phyloP scores from a whole-genome alignment of 2,888 invertebrate genomes.

The Acleris sparsana region DNA sequence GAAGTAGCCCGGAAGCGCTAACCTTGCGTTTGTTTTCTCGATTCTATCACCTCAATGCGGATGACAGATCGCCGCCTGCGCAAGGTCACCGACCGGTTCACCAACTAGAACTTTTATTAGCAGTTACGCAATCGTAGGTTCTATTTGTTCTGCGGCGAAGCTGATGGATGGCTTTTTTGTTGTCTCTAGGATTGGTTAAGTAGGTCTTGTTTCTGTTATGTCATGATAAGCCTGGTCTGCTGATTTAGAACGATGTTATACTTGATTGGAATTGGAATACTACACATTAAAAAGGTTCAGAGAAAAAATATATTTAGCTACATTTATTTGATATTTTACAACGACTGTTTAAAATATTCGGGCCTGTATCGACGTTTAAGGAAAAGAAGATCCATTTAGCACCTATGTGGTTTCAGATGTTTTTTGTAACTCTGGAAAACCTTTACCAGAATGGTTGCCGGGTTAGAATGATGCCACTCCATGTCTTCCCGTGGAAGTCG shows the following conservation, averaged over 20 bases:
- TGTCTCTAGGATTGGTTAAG: constrained; percentile 19
- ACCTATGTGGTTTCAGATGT: no score
- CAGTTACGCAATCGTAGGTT: constrained; percentile 25
- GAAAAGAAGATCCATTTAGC: no score
- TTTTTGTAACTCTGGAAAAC: no score
- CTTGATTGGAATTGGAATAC: no score
- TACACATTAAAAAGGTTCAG: no score
- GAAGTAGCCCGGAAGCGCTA: constrained; percentile 28
- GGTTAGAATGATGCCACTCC: no score
- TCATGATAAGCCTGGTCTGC: constrained; percentile 20
- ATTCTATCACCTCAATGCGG: constrained; percentile 50
- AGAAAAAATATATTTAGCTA: no score
- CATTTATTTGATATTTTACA: no score
- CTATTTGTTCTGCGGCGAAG: constrained; percentile 27
- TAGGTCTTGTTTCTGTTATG: constrained; percentile 28
- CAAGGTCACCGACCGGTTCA: constrained; percentile 71
- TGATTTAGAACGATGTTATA: background rate
- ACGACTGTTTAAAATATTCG: no score
- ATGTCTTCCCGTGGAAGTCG: no score
- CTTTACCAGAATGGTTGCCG: no score
- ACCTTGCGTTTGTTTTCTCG: constrained; percentile 40
- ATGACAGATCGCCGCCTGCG: constrained; percentile 59
- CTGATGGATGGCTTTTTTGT: constrained; percentile 24
- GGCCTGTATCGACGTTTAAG: no score
- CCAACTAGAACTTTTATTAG: constrained; percentile 58